phyloP scores from a whole-genome alignment of 2,113 vertebrate genomes.

The Phylloscopus trochiloides region DNA sequence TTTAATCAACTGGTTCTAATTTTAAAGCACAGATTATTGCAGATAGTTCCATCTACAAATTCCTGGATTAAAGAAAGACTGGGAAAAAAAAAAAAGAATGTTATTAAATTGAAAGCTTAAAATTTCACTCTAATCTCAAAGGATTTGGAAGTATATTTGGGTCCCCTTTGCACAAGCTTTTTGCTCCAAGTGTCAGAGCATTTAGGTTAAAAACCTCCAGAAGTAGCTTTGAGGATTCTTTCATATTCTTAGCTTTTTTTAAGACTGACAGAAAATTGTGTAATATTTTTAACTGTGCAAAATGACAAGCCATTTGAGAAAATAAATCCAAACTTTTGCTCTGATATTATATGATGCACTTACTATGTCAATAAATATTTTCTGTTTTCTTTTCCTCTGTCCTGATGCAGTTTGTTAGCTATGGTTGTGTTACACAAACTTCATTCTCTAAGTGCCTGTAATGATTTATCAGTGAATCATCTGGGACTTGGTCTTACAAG shows the following conservation, averaged over 20 bases:
- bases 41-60: background rate
- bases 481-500: background rate
- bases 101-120: background rate
- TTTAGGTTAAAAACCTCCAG: background rate
- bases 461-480: background rate
- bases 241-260: background rate
- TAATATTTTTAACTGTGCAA: background rate
- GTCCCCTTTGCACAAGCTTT: background rate
- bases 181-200: background rate
- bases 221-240: background rate
- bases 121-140: background rate
- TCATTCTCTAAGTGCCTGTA: background rate
- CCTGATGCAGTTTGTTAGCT: background rate
- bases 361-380: constrained; percentile 19
- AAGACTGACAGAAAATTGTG: background rate
- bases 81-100: fast-evolving
- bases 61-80: background rate
- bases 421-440: background rate
- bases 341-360: background rate
- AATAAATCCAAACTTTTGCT: background rate
- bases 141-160: background rate
- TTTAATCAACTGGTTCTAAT: background rate
- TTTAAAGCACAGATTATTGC: background rate
- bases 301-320: background rate
- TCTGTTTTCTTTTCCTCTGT: background rate